A percentile compares a stretch with the other conserved stretches of the same genome.
Evolutionary conservation across 2,797 vertebrate species (phyloP).

Genomic region (Micromesistius poutassou): DNA sequence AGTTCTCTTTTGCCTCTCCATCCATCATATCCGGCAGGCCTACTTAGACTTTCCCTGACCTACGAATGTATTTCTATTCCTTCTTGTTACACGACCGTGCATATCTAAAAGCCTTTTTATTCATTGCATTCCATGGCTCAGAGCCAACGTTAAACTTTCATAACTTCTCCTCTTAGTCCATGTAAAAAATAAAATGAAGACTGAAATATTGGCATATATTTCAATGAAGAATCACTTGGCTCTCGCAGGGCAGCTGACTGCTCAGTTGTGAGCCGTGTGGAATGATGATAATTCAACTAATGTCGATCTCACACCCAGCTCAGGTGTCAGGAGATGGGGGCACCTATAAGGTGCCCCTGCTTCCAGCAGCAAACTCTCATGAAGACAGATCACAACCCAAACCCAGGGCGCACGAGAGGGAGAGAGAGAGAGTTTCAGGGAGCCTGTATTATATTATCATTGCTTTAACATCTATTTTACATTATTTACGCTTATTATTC

Average conservation of each 20-base stretch:
- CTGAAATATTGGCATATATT: not conserved
- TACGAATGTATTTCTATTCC: not conserved
- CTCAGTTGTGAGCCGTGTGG: not conserved
- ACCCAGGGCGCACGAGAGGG: not conserved
- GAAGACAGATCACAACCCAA: not conserved
- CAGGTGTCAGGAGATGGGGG: not conserved
- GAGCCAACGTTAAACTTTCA: constrained; percentile 3
- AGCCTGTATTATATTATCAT: not conserved
- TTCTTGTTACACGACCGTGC: not conserved
- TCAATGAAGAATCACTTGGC: not conserved
- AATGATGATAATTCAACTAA: not conserved
- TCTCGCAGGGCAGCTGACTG: not conserved
- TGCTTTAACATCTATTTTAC: not conserved
- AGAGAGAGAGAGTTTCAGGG: not conserved
- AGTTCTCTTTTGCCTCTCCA: not conserved
- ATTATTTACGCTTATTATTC: not conserved
- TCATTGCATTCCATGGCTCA: not conserved
- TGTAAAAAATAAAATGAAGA: not conserved
- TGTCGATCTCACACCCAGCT: not conserved
- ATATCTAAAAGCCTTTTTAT: not conserved
- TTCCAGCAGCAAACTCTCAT: not conserved
- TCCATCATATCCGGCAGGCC: not conserved
- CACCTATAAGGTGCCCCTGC: not conserved
- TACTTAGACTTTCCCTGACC: not conserved
- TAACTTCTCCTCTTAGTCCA: not conserved